Evolutionary conservation across 2,797 vertebrate species (phyloP).

Genomic region (Paramormyrops hopkinsi): DNA sequence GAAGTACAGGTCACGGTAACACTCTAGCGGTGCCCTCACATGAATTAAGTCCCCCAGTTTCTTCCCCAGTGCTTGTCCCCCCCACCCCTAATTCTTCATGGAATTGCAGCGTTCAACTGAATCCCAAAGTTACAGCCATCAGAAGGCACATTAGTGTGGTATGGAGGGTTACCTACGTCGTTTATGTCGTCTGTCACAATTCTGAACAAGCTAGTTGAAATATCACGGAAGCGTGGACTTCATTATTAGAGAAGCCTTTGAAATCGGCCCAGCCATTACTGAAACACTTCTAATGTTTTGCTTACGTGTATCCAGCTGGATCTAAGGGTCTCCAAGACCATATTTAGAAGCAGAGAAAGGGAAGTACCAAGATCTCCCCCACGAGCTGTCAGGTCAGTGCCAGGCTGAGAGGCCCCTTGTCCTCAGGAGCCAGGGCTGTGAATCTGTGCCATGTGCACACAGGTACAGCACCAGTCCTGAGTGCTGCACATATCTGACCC

Average conservation of each 20-base stretch:
- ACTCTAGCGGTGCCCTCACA: not conserved
- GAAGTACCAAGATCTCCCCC: not conserved
- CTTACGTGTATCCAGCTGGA: not conserved
- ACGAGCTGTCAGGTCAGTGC: not conserved
- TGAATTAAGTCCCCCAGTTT: not conserved
- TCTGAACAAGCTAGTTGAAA: not conserved
- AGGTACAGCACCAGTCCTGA: not conserved
- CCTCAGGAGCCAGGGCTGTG: not conserved
- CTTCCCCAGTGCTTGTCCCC: not conserved
- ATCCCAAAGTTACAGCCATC: not conserved
- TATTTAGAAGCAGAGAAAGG: constrained; percentile 7
- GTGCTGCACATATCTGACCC: not conserved
- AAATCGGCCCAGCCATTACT: not conserved
- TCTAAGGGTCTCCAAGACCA: not conserved
- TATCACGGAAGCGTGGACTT: not conserved
- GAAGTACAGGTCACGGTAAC: not conserved
- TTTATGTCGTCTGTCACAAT: not conserved
- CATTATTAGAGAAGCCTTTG: not conserved
- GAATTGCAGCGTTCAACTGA: not conserved
- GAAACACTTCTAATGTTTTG: constrained; percentile 11
- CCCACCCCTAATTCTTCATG: not conserved
- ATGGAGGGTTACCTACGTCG: not conserved
- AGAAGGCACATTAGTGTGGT: not conserved
- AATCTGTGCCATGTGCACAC: not conserved
- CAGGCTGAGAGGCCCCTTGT: not conserved